Conservation (phyloP, 2,888 invertebrate species). For the Agrilus mali region DNA sequence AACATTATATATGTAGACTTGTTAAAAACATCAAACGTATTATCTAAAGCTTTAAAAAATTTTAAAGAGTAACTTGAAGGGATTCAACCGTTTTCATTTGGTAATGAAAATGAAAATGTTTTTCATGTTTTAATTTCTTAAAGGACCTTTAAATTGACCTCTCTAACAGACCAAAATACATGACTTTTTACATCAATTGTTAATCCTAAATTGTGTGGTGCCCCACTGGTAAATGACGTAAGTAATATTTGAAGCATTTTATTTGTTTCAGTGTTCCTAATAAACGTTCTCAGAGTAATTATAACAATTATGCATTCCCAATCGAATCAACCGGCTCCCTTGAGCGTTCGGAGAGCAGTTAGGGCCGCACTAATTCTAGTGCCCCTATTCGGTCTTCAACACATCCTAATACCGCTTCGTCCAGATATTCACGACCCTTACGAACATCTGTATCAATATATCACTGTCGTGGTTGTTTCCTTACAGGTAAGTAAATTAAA, state of each 20-base stretch:
- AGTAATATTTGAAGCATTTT: background rate
- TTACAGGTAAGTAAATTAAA: constrained; percentile 43
- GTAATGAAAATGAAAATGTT: too few species aligned
- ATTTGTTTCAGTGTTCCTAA: constrained; percentile 43
- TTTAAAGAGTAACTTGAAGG: too few species aligned
- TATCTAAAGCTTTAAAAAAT: too few species aligned
- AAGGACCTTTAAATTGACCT: too few species aligned
- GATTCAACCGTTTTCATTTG: too few species aligned
- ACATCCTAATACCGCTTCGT: constrained; percentile 53
- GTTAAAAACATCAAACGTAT: too few species aligned
- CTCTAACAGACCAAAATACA: too few species aligned
- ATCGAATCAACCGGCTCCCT: constrained; percentile 45
- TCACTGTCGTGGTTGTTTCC: constrained; percentile 55
- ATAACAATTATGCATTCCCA: constrained; percentile 50
- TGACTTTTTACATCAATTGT: too few species aligned
- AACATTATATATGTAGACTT: too few species aligned
- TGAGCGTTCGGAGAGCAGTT: constrained; percentile 51
- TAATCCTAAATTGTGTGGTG: too few species aligned
- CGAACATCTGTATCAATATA: constrained; percentile 49
- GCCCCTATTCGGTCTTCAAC: constrained; percentile 66
- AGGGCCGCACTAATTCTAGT: constrained; percentile 61
- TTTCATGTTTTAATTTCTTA: too few species aligned
- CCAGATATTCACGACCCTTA: constrained; percentile 44
- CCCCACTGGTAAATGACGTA: too few species aligned
- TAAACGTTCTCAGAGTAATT: constrained; percentile 53